Conservation (phyloP, 2,113 vertebrate genomes). For the Anguilla japonica region DNA sequence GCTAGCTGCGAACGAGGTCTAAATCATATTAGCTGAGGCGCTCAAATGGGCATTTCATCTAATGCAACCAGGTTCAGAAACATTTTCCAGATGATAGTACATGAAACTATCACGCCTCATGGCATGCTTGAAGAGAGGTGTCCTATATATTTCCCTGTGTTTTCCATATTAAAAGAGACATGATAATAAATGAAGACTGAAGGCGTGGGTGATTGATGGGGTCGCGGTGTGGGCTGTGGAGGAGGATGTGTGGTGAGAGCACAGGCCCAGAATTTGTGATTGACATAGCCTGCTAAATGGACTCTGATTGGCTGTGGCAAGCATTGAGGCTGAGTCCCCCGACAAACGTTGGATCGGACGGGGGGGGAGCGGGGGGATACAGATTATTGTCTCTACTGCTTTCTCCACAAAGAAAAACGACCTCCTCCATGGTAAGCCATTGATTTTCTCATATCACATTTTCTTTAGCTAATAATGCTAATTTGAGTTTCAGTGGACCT, state of each 20-base stretch:
- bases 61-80: too few species aligned
- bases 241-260: not conserved
- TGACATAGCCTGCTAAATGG: not conserved
- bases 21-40: not conserved
- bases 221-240: not conserved
- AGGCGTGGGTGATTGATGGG: constrained; percentile 24
- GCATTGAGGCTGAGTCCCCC: constrained; percentile 2
- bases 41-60: too few species aligned
- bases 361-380: not conserved
- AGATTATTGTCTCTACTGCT: not conserved
- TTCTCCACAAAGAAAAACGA: constrained; percentile 37
- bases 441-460: constrained; percentile 35
- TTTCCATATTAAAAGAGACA: constrained; percentile 11
- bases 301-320: constrained; percentile 13
- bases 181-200: not conserved
- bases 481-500: constrained; percentile 37
- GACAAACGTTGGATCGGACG: constrained; percentile 28
- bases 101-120: not conserved
- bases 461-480: constrained; percentile 42
- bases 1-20: not conserved
- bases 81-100: not conserved
- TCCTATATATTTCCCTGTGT: not conserved
- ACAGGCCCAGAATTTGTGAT: not conserved
- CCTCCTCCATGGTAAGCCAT: constrained; percentile 27
- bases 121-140: not conserved